phyloP scores from a whole-genome alignment of 2,797 vertebrate species.

The Eulemur albifrons region DNA sequence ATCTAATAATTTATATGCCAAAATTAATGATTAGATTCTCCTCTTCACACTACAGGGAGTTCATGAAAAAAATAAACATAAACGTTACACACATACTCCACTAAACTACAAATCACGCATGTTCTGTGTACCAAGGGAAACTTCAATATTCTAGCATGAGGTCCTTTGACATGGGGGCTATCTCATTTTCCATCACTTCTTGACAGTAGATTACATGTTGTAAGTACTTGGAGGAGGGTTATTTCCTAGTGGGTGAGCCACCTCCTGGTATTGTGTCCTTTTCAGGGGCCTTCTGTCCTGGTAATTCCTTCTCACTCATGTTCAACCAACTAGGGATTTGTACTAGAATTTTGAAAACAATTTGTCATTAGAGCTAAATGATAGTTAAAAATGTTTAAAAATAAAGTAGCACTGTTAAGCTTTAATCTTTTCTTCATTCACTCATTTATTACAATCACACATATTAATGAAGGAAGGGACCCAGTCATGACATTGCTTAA shows the following conservation, averaged over 20 bases:
- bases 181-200: not conserved
- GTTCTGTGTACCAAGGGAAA: not conserved
- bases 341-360: not conserved
- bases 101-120: not conserved
- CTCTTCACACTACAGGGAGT: not conserved
- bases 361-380: not conserved
- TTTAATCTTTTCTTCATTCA: not conserved
- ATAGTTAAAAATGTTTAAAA: constrained; percentile 19
- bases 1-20: not conserved
- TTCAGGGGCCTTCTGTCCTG: not conserved
- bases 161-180: not conserved
- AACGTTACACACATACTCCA: not conserved
- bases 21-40: not conserved
- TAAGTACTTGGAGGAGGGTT: not conserved
- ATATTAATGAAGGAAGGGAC: not conserved
- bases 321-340: not conserved
- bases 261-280: not conserved
- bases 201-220: not conserved
- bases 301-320: not conserved
- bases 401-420: not conserved
- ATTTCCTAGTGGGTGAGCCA: not conserved
- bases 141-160: not conserved
- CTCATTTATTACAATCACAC: not conserved
- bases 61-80: not conserved
- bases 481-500: not conserved